These are phyloP conservation scores for Gymnothorax reevesii DNA, from an alignment of 2,797 vertebrate species.

Conservation along the genomic window DNA sequence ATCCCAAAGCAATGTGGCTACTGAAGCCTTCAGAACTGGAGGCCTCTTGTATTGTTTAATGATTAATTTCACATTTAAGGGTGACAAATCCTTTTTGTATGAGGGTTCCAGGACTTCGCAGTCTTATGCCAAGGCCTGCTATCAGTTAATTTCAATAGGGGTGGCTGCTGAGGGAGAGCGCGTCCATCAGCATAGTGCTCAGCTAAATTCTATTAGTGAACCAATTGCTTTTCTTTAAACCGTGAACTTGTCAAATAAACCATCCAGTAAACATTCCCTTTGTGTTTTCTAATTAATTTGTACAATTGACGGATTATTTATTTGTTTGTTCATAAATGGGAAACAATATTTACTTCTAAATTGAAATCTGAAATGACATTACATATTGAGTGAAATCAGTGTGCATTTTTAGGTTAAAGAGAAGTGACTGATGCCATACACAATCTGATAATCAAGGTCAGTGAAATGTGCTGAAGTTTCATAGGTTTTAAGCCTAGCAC, in stretches of 20 bases:
- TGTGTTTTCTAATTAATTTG: background rate
- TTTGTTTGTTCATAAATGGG: background rate
- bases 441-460: too few species aligned
- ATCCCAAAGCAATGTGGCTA: background rate
- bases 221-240: background rate
- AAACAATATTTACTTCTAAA: background rate
- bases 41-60: background rate
- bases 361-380: too few species aligned
- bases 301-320: background rate
- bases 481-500: too few species aligned
- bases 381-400: too few species aligned
- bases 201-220: background rate
- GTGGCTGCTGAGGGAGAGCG: background rate
- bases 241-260: background rate
- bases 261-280: background rate
- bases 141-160: background rate
- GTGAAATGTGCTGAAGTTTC: too few species aligned
- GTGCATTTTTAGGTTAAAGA: too few species aligned
- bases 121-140: background rate
- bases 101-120: background rate
- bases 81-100: constrained; percentile 11
- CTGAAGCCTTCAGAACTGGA: background rate
- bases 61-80: background rate
- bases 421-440: too few species aligned
- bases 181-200: background rate